Conservation (phyloP, 2,888 invertebrate species). For the Clepsis dumicolana region DNA sequence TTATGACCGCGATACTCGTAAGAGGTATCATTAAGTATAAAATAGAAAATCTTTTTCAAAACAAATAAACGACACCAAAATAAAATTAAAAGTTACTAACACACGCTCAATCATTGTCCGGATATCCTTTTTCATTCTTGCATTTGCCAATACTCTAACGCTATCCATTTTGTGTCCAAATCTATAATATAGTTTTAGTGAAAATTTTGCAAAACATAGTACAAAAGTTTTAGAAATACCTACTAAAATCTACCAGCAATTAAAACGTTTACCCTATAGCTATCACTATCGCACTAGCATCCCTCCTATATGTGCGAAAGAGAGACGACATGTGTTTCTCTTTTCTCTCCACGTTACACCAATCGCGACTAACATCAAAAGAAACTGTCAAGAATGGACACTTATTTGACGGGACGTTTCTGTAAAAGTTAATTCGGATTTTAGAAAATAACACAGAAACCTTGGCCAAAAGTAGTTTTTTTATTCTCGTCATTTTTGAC, state of each 20-base stretch:
- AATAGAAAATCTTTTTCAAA: slow-evolving; percentile 74
- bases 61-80: slow-evolving; percentile 54
- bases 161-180: slow-evolving; percentile 79
- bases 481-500: background rate
- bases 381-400: slow-evolving; percentile 63
- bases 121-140: slow-evolving; percentile 64
- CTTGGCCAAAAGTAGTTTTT: background rate
- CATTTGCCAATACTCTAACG: slow-evolving; percentile 64
- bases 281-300: slow-evolving; percentile 81
- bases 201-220: slow-evolving; percentile 87
- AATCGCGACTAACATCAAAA: slow-evolving; percentile 60
- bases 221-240: slow-evolving; percentile 85
- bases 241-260: slow-evolving; percentile 82
- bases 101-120: slow-evolving; percentile 46
- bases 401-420: slow-evolving; percentile 40
- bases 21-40: slow-evolving; percentile 71
- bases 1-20: slow-evolving; percentile 63
- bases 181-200: slow-evolving; percentile 80
- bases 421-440: slow-evolving; percentile 37
- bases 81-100: slow-evolving; percentile 22
- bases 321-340: slow-evolving; percentile 55
- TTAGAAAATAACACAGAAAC: slow-evolving; percentile 13
- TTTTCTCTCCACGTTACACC: slow-evolving; percentile 67
- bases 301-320: slow-evolving; percentile 68
- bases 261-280: slow-evolving; percentile 78